A percentile compares a stretch with the other conserved stretches of the same genome.
Evolutionary conservation across 2,797 vertebrate species (phyloP).

Genomic region (Eospalax fontanierii): DNA sequence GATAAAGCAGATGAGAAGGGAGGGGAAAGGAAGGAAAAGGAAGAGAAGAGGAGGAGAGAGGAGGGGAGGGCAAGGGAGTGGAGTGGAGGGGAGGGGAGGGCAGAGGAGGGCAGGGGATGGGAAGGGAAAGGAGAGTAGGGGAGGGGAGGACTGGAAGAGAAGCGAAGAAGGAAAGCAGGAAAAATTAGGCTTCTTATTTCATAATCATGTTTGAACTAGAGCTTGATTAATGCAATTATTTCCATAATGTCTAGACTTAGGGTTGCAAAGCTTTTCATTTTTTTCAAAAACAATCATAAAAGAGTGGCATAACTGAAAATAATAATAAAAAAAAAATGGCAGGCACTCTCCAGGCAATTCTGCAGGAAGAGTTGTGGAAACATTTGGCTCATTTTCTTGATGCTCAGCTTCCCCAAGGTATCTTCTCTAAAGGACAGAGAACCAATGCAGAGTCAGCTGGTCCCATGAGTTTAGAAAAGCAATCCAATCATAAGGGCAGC

Average conservation of each 20-base stretch:
- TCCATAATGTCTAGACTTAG: conserved; percentile 16
- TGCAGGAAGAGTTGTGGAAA: not conserved
- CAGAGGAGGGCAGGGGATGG: no score
- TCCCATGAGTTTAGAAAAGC: not conserved
- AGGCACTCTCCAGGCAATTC: not conserved
- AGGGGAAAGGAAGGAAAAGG: accelerated
- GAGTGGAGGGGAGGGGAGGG: accelerated
- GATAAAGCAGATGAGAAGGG: accelerated
- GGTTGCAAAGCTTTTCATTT: not conserved
- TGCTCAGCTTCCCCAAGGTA: not conserved
- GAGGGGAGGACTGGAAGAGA: accelerated
- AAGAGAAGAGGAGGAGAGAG: accelerated
- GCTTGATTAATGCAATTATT: not conserved
- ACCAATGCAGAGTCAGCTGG: not conserved
- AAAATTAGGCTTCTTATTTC: not conserved
- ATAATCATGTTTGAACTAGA: conserved; percentile 9
- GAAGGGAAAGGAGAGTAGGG: accelerated
- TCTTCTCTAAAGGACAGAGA: conserved; percentile 53
- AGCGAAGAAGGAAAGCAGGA: not conserved
- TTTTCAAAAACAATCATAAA: not conserved
- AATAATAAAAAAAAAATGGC: not conserved
- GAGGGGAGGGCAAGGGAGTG: accelerated
- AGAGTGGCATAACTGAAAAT: not conserved
- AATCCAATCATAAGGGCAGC: not conserved
- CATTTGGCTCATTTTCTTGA: not conserved